phyloP scores from a whole-genome alignment of 2,888 invertebrate species.

The Elysia crispata region DNA sequence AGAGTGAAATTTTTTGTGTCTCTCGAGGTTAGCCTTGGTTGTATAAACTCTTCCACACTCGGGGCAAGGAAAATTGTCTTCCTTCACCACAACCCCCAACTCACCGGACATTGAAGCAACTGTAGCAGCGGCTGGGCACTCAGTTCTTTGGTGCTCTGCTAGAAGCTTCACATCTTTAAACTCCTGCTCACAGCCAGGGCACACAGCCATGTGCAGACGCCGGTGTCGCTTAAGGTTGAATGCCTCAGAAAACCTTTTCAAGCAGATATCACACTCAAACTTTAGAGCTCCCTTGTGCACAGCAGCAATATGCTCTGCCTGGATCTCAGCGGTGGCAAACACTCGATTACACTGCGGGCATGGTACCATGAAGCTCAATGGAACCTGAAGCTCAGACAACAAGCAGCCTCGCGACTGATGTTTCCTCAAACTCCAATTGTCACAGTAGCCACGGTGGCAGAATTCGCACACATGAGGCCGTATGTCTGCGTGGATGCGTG shows the following conservation, averaged over 20 bases:
- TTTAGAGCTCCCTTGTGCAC: constrained; percentile 37
- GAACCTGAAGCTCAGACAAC: constrained; percentile 33
- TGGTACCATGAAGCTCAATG: constrained; percentile 28
- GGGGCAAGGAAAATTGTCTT: constrained; percentile 33
- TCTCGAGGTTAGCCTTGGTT: constrained; percentile 43
- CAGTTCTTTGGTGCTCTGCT: constrained; percentile 21
- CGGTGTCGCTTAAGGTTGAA: constrained; percentile 44
- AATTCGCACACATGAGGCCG: constrained; percentile 44
- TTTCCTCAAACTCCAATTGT: constrained; percentile 46
- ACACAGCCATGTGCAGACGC: constrained; percentile 42
- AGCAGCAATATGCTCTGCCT: constrained; percentile 30
- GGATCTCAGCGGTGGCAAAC: constrained; percentile 15
- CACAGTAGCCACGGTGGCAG: constrained; percentile 44
- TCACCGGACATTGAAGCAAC: background rate
- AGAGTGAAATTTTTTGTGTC: constrained; percentile 46
- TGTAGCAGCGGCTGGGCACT: background rate
- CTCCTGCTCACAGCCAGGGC: constrained; percentile 40
- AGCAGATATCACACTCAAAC: constrained; percentile 47
- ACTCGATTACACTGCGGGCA: constrained; percentile 41
- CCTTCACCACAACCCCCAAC: background rate
- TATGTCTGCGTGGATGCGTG: constrained; percentile 43
- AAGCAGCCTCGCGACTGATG: constrained; percentile 41
- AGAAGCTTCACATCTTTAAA: constrained; percentile 30
- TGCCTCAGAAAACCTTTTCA: constrained; percentile 40
- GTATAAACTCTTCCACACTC: constrained; percentile 39